Percentiles rank a stretch among this genome's conserved stretches.
These are phyloP conservation scores for Torymus aiolomorphi DNA, from an alignment of 2,888 invertebrate genomes.

Conservation along the genomic window DNA sequence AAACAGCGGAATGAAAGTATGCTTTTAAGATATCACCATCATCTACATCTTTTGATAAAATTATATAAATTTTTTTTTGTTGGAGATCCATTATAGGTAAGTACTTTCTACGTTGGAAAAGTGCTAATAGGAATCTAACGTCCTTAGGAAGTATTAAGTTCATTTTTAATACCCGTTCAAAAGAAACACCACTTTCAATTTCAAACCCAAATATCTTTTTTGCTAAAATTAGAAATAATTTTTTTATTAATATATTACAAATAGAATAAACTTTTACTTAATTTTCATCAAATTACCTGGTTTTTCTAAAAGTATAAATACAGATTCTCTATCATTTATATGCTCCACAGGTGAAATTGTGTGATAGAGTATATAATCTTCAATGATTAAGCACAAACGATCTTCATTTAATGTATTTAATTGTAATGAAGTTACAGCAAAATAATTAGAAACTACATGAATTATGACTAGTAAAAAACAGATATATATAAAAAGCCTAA, in stretches of 20 bases:
- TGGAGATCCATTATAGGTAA: constrained; percentile 77
- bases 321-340: constrained; percentile 85
- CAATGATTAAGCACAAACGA: constrained; percentile 83
- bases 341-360: constrained; percentile 80
- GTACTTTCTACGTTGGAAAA: constrained; percentile 78
- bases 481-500: constrained; percentile 84
- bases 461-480: constrained; percentile 85
- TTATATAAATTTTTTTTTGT: constrained; percentile 77
- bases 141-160: constrained; percentile 67
- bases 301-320: constrained; percentile 78
- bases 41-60: constrained; percentile 77
- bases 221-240: constrained; percentile 76
- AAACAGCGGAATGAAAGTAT: constrained; percentile 83
- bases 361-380: constrained; percentile 81
- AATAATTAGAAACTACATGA: constrained; percentile 92
- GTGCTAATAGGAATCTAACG: constrained; percentile 73
- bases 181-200: constrained; percentile 80
- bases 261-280: neutral
- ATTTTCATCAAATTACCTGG: constrained; percentile 61
- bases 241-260: too few relatives aligned
- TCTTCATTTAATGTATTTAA: constrained; percentile 89
- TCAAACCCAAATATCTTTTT: constrained; percentile 80
- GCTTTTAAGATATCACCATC: constrained; percentile 80
- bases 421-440: constrained; percentile 88
- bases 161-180: constrained; percentile 73